Evolutionary conservation across 2,113 vertebrate genomes (phyloP).

Genomic region (Pygoscelis adeliae): DNA sequence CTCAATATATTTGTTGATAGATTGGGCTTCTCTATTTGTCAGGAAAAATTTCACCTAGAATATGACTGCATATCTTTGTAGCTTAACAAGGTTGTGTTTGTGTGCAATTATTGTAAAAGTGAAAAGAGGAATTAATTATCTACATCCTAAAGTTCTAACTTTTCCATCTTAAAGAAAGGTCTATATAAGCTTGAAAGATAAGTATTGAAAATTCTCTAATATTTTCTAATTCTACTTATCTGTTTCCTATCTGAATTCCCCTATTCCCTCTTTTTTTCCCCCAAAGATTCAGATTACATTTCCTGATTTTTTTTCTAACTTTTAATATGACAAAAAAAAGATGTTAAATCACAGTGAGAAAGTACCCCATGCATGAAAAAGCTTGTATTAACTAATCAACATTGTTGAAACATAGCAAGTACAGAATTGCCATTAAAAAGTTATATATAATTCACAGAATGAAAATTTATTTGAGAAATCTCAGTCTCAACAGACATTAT

Average conservation of each 20-base stretch:
- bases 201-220: not conserved
- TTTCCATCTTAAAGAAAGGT: not conserved
- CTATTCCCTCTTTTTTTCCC: rapidly evolving
- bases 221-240: not conserved
- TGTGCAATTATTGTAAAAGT: not conserved
- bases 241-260: not conserved
- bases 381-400: not conserved
- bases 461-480: not conserved
- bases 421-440: not conserved
- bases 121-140: not conserved
- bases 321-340: not conserved
- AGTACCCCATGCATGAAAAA: not conserved
- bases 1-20: not conserved
- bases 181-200: not conserved
- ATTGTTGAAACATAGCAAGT: not conserved
- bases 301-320: not conserved
- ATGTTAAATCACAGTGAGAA: not conserved
- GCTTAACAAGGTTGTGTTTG: rapidly evolving
- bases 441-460: not conserved
- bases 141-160: not conserved
- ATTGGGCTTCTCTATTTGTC: not conserved
- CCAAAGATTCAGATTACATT: not conserved
- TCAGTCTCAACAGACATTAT: not conserved
- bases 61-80: not conserved
- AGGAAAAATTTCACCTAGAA: not conserved